Conservation (phyloP, 2,113 vertebrate species). For the Tragelaphus imberbis region DNA sequence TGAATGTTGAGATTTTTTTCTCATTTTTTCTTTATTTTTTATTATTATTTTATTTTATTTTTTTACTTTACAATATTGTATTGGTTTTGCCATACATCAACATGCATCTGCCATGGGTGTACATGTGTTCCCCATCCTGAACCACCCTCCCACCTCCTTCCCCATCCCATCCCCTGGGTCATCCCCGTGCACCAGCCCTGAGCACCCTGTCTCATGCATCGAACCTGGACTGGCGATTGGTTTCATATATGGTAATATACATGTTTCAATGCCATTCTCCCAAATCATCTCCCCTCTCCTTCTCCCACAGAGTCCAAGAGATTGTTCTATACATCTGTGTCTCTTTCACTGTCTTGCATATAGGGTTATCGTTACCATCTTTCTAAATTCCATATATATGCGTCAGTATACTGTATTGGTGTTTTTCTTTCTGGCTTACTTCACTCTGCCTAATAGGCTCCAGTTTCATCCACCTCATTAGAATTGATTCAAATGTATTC, state of each 20-base stretch:
- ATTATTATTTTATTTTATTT: neutral
- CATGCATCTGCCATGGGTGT: neutral
- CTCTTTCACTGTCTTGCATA: neutral
- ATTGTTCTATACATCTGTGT: neutral
- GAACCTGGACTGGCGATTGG: neutral
- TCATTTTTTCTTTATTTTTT: no score
- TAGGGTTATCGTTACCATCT: rapidly evolving
- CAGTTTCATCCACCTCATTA: neutral
- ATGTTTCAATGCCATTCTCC: neutral
- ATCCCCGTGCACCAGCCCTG: neutral
- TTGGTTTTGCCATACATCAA: neutral
- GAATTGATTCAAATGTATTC: neutral
- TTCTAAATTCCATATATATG: neutral
- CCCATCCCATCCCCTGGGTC: neutral
- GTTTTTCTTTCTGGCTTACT: neutral
- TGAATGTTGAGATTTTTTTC: neutral
- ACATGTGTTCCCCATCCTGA: neutral
- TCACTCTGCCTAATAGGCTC: neutral
- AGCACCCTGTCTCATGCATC: neutral
- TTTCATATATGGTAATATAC: neutral
- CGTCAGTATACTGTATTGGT: neutral
- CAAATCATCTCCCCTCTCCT: rapidly evolving
- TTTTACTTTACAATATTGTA: neutral
- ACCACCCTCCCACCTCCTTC: neutral
- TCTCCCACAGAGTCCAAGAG: neutral